Evolutionary conservation across 2,888 invertebrate genomes (phyloP), one percentile per base, ranked within the genome.

Genomic region (Gastracanthus pulcherrimus): DNA sequence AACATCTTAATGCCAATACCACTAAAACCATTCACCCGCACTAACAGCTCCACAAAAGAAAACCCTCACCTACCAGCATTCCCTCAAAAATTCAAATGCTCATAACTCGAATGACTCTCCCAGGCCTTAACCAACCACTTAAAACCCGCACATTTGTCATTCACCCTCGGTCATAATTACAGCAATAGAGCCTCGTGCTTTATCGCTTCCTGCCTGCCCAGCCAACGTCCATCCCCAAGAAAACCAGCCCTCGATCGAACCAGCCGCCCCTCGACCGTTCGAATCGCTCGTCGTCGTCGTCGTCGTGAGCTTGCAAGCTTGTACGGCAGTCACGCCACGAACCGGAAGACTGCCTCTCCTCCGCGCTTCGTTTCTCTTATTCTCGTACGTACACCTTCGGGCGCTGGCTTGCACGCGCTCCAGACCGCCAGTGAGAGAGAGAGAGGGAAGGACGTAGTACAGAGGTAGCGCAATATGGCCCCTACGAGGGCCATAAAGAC

Each of bases 401-500:
- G n/a, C n/a, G n/a, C 81, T 41, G 38, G 51, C 71, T 48, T 45
- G 58, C 48, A 82, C 83, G 82, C 66, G n/a, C 84, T 84, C 84
- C 79, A 84, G 82, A n/a, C n/a, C n/a, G n/a, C n/a, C n/a, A n/a
- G n/a, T n/a, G 80, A 85, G n/a, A 31, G 16, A n/a, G 11, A 23
- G 36, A 19, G 31, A 51, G 51, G 29, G 26, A 23, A 26, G 26
- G 58, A 26, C 26, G 23, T 19, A 23, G 45, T 26, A n/a, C n/a
- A n/a, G n/a, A n/a, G n/a, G 60, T 19, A 38, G 19, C 9, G 38
- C 66, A 34, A 41, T 26, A 80, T 48, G 31, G 74, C 82, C 82
- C 86, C 87, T 82, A 38, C 84, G 86, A 84, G 88, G 83, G 84
- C 86, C 85, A 86, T 88, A 89, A 89, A 89, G 87, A 88, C 88